Evolutionary conservation across 2,113 vertebrate species (phyloP).

Genomic region (Centrocercus urophasianus): DNA sequence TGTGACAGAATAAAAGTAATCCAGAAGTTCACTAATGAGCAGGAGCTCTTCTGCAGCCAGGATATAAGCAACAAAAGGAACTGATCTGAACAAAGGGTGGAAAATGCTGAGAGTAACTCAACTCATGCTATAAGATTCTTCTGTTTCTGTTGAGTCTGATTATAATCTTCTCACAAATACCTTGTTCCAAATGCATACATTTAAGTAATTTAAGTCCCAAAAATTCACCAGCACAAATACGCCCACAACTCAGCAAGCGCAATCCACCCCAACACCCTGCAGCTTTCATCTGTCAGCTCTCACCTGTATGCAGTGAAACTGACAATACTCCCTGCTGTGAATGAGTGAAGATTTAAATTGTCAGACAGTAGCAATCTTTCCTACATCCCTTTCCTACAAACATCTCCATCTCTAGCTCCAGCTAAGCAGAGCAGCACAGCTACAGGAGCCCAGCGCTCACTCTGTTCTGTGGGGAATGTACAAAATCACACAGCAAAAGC

Average conservation of each 20-base stretch:
- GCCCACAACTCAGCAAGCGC: neutral
- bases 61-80: neutral
- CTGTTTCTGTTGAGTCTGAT: neutral
- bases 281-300: neutral
- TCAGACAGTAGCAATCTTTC: neutral
- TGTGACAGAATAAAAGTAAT: neutral
- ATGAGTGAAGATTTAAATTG: neutral
- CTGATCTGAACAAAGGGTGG: neutral
- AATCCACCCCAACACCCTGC: neutral
- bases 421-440: fast-evolving
- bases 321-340: neutral
- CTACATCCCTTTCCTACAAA: neutral
- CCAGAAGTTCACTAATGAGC: neutral
- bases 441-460: fast-evolving
- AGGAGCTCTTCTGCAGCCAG: neutral
- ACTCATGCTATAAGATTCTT: neutral
- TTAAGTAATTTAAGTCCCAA: neutral
- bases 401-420: neutral
- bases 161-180: neutral
- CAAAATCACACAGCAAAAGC: neutral
- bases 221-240: neutral
- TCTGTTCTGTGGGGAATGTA: neutral
- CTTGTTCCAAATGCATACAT: neutral
- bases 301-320: neutral
- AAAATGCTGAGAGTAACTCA: neutral